Percentiles rank a stretch among this genome's conserved stretches.
Conservation (phyloP, 2,888 invertebrate species). For the Rotaria socialis region DNA sequence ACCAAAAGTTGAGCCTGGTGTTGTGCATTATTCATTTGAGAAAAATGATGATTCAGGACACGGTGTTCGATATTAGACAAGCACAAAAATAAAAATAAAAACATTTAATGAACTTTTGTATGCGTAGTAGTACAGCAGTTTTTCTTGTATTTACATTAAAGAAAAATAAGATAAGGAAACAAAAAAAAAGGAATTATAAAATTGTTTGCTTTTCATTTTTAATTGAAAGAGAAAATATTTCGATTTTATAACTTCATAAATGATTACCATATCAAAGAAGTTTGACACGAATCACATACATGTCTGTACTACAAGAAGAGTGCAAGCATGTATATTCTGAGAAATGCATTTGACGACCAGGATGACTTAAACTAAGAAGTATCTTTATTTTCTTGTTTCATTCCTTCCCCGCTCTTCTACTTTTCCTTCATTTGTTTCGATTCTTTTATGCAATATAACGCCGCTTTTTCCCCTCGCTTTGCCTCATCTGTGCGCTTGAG, state of each 20-base stretch:
- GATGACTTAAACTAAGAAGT: background rate
- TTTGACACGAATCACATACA: background rate
- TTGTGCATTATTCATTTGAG: background rate
- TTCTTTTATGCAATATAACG: background rate
- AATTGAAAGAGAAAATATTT: background rate
- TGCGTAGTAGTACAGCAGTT: slow-evolving; percentile 3
- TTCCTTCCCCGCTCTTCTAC: background rate
- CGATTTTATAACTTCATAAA: background rate
- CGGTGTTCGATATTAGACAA: background rate
- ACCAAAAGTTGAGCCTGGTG: background rate
- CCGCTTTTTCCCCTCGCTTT: background rate
- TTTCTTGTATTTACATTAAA: slow-evolving; percentile 22
- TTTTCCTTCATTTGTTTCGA: background rate
- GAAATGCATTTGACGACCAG: background rate
- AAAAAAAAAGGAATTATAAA: background rate
- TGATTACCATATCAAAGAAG: background rate
- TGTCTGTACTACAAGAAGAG: background rate
- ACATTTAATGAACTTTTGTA: background rate
- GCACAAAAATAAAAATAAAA: background rate
- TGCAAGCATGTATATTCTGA: too few species aligned
- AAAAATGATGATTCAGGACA: background rate
- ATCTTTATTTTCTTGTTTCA: background rate
- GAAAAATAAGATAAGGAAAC: background rate
- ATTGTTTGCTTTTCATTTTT: background rate
- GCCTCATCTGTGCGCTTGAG: background rate